Evolutionary conservation across 2,797 vertebrate species (phyloP).

Genomic region (Periophthalmus magnuspinnatus): DNA sequence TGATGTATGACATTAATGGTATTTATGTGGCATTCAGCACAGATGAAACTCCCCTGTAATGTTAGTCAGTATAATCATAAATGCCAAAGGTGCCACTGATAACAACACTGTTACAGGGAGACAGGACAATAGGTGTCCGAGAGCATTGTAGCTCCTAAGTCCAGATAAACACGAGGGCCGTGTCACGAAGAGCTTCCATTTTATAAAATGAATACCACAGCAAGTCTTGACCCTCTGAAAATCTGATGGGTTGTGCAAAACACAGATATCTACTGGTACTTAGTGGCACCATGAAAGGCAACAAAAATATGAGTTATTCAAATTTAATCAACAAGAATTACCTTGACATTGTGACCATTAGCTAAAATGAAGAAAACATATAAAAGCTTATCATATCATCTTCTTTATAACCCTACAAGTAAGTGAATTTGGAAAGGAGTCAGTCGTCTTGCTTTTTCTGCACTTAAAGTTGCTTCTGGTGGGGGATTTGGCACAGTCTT

Average conservation of each 20-base stretch:
- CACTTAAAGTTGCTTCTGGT: no score
- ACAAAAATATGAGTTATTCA: background rate
- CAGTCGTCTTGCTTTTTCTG: no score
- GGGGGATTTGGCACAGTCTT: no score
- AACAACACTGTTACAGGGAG: background rate
- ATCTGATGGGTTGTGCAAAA: background rate
- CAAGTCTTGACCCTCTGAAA: background rate
- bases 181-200: background rate
- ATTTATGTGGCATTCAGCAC: conserved; percentile 63
- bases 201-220: background rate
- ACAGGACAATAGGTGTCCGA: background rate
- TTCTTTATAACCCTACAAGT: no score
- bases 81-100: background rate
- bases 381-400: background rate
- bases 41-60: conserved; percentile 57
- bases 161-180: background rate
- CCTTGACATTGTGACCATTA: conserved; percentile 8
- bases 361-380: background rate
- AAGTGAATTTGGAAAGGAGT: no score
- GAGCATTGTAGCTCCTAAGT: background rate
- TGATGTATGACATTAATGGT: conserved; percentile 42
- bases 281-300: background rate
- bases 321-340: background rate
- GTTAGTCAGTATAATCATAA: background rate
- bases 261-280: background rate